Base-by-base conservation (phyloP, 2,888 invertebrate species). In the Argynnis bischoffii region DNA sequence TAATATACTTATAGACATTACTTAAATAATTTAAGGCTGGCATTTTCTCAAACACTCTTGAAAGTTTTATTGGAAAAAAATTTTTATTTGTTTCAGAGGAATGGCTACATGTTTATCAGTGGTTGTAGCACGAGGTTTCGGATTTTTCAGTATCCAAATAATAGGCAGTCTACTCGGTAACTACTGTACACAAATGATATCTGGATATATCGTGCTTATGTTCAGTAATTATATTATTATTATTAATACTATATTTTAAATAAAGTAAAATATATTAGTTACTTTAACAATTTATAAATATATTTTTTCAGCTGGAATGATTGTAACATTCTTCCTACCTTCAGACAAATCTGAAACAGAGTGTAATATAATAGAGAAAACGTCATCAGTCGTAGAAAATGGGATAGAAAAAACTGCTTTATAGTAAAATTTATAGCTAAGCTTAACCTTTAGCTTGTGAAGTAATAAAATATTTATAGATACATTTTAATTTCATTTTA, bases 31-130 rank as follows among this genome's bases (percentile, higher is more conserved):
- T 41, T 11, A 0, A 41, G 1, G 11, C 2, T 11, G 35, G 0
- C 8, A 11, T 35, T 41, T 41, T 41, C 11, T 41, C 11, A 41
- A 41, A 41, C 2, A 50, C 50, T n/a, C 26, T 26, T 26, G n/a
- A n/a, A 50, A 41, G 11, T 41, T 41, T 53, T 64, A 13, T 61
- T 46, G 21, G 15, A 14, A 57, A 56, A 26, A 14, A 13, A 8
- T 14, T 56, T 48, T 47, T 41, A 46, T 63, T 51, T 21, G 63
- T 79, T 77, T 2, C 81, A 89, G 90, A 68, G 89, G 88, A 2
- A 89, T 88, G 88, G 89, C 90, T 8, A 89, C 89, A 0, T 88
- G 88, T 66, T 74, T 90, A 5, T 89, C 89, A 0, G 89, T 90
- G 64, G 86, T 90, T 50, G 87, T 88, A 35, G 86, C 90, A 0